Evolutionary conservation across 2,797 vertebrate species (phyloP).

Genomic region (Buceros bicornis): DNA sequence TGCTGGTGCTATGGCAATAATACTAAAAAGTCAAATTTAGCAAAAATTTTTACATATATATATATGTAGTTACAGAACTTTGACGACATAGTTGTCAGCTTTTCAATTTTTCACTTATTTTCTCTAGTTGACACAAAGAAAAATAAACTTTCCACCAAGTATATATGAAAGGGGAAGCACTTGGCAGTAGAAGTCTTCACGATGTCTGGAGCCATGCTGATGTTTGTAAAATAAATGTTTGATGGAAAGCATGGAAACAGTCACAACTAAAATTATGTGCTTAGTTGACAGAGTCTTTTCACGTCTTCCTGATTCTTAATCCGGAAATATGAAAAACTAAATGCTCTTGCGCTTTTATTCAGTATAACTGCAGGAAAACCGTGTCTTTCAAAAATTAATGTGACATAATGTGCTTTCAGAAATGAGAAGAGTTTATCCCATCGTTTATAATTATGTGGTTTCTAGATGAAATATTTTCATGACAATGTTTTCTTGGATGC

Average conservation of each 20-base stretch:
- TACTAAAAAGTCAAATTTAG: not conserved
- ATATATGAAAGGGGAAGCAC: not conserved
- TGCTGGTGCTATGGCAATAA: not conserved
- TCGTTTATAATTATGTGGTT: not conserved
- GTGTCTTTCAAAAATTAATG: slow-evolving; percentile 9
- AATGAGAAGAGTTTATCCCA: not conserved
- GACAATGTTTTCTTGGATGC: not conserved
- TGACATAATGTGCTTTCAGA: not conserved
- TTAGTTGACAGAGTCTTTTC: not conserved
- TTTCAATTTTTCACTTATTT: slow-evolving; percentile 28
- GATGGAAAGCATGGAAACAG: not conserved
- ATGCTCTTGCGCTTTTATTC: not conserved
- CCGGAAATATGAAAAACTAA: not conserved
- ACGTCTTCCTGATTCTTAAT: not conserved
- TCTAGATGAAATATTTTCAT: not conserved
- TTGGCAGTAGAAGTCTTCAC: not conserved
- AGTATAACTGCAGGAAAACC: not conserved
- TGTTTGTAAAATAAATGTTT: not conserved
- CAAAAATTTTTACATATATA: not conserved
- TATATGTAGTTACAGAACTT: not conserved
- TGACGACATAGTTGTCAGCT: not conserved
- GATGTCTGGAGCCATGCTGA: not conserved
- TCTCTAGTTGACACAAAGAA: not conserved
- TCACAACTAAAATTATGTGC: not conserved
- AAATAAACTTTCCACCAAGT: not conserved